These are phyloP conservation scores for Periophthalmus magnuspinnatus DNA, from an alignment of 2,797 vertebrate species.

Conservation along the genomic window DNA sequence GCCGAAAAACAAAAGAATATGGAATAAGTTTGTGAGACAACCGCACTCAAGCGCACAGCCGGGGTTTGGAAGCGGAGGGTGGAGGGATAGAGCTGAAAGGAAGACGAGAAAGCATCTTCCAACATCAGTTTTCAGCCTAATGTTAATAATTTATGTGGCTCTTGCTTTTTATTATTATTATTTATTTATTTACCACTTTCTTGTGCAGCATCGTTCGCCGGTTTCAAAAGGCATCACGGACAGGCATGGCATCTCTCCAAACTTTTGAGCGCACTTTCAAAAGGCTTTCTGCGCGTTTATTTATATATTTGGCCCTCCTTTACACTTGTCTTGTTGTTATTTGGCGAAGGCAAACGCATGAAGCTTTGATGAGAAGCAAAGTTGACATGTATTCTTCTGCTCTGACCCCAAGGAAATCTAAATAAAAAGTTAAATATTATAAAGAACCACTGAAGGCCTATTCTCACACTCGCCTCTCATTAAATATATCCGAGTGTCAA, in stretches of 20 bases:
- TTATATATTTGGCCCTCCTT: slow-evolving; percentile 66
- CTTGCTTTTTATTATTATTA: slow-evolving; percentile 82
- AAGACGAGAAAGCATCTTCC: slow-evolving; percentile 76
- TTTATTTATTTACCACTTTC: slow-evolving; percentile 85
- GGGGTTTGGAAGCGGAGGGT: slow-evolving; percentile 43
- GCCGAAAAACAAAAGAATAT: slow-evolving; percentile 72
- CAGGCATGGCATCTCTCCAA: slow-evolving; percentile 70
- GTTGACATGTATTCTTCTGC: slow-evolving; percentile 70
- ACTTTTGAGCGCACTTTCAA: slow-evolving; percentile 82
- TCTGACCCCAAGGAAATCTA: slow-evolving; percentile 71
- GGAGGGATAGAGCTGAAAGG: slow-evolving; percentile 58
- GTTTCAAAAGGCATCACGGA: slow-evolving; percentile 80
- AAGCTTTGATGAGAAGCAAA: slow-evolving; percentile 80
- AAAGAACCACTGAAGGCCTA: slow-evolving; percentile 13
- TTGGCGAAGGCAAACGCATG: slow-evolving; percentile 70
- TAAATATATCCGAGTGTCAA: slow-evolving; percentile 32
- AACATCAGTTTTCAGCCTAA: slow-evolving; percentile 82
- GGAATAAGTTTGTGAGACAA: slow-evolving; percentile 60
- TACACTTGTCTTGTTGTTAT: slow-evolving; percentile 79
- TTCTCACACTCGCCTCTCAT: slow-evolving; percentile 30
- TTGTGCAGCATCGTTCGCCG: slow-evolving; percentile 72
- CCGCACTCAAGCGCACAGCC: slow-evolving; percentile 66
- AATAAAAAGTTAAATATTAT: slow-evolving; percentile 67
- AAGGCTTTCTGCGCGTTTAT: slow-evolving; percentile 75
- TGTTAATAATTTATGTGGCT: slow-evolving; percentile 85